phyloP scores from a whole-genome alignment of 2,888 invertebrate species.

The Sinotaia quadrata region DNA sequence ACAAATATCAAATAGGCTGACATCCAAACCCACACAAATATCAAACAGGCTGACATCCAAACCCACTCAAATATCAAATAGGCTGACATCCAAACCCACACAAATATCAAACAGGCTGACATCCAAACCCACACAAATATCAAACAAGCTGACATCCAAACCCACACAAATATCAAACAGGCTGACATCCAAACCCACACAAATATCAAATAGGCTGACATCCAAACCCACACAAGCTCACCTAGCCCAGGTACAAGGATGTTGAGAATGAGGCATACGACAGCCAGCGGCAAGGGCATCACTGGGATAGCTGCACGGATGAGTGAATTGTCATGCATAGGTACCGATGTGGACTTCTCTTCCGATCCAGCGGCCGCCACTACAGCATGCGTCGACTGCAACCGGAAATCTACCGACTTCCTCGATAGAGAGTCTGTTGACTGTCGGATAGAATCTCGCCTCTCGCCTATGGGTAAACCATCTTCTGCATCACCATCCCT shows the following conservation, averaged over 20 bases:
- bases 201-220: background rate
- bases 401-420: constrained; percentile 43
- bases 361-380: constrained; percentile 16
- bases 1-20: too few species aligned
- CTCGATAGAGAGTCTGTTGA: constrained; percentile 41
- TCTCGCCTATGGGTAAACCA: constrained; percentile 31
- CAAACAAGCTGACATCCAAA: constrained; percentile 2
- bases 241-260: constrained; percentile 85
- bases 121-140: constrained; percentile 17
- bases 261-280: constrained; percentile 89
- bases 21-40: too few species aligned
- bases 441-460: constrained; percentile 36
- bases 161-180: background rate
- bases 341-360: constrained; percentile 42
- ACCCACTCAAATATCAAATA: background rate
- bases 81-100: background rate
- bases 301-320: constrained; percentile 91
- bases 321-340: constrained; percentile 76
- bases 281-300: constrained; percentile 85
- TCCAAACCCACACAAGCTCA: constrained; percentile 69
- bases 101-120: constrained; percentile 3
- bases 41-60: background rate
- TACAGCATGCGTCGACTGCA: constrained; percentile 15
- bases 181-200: background rate
- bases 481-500: constrained; percentile 30